phyloP scores from a whole-genome alignment of 2,888 invertebrate genomes.

The Amblyjoppa fuscipennis region DNA sequence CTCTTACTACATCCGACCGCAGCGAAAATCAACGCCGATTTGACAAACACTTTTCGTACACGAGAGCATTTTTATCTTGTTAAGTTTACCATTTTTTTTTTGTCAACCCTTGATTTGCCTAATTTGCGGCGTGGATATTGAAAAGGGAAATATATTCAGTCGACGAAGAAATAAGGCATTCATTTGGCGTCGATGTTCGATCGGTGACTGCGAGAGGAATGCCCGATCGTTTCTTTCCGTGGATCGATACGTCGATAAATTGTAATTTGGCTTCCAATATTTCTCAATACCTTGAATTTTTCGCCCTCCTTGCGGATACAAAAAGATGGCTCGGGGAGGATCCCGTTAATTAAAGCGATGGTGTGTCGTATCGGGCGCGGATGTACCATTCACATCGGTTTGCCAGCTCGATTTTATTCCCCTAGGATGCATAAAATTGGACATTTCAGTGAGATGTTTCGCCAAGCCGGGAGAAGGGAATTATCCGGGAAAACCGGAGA shows the following conservation, averaged over 20 bases:
- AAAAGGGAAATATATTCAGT: neutral
- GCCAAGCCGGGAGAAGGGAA: conserved; percentile 21
- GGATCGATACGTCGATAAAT: conserved; percentile 12
- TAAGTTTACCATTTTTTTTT: no score
- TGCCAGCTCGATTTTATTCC: conserved; percentile 39
- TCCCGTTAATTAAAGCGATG: neutral
- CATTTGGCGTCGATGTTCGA: neutral
- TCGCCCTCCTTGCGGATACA: neutral
- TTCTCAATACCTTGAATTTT: conserved; percentile 7
- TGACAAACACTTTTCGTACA: no score
- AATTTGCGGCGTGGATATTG: neutral
- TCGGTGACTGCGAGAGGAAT: neutral
- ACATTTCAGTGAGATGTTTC: conserved; percentile 39
- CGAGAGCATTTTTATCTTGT: no score
- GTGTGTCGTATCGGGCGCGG: conserved; percentile 3
- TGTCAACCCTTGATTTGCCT: no score
- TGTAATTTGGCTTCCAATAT: conserved; percentile 12
- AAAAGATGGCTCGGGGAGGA: neutral
- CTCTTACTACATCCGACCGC: neutral
- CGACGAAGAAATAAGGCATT: neutral
- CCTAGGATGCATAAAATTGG: conserved; percentile 27
- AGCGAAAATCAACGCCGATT: neutral
- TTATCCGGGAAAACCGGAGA: neutral
- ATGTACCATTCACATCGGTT: conserved; percentile 11
- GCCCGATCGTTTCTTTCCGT: neutral